Conservation (phyloP, 2,888 invertebrate genomes). For the Nudaria mundana region DNA sequence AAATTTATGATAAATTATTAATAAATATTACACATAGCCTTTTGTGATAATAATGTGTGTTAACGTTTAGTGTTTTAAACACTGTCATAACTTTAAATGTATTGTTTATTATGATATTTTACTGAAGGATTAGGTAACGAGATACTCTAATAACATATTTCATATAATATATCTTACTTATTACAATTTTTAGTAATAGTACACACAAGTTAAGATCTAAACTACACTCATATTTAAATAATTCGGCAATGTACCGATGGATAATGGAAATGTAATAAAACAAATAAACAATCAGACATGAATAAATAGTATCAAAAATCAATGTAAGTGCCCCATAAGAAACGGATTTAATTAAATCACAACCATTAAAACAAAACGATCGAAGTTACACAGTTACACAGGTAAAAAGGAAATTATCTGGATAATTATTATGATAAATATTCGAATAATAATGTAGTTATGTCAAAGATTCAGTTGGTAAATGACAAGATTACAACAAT, state of each 20-base stretch:
- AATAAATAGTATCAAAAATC: slow-evolving; percentile 23
- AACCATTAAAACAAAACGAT: slow-evolving; percentile 15
- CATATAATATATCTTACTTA: slow-evolving; percentile 17
- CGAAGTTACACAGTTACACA: slow-evolving; percentile 5
- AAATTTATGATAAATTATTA: too few relatives aligned
- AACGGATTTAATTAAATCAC: slow-evolving; percentile 8
- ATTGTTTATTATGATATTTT: slow-evolving; percentile 4
- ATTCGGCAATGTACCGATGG: too few relatives aligned
- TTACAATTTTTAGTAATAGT: slow-evolving; percentile 14
- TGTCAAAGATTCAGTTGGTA: too few relatives aligned
- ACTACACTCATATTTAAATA: slow-evolving; percentile 16
- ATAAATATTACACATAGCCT: too few relatives aligned
- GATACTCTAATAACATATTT: slow-evolving; percentile 9
- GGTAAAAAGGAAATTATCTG: too few relatives aligned
- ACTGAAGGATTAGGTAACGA: slow-evolving; percentile 17
- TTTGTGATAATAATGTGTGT: too few relatives aligned
- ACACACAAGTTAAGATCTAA: slow-evolving; percentile 4
- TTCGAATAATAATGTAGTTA: too few relatives aligned
- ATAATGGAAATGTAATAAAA: too few relatives aligned
- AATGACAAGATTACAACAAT: too few relatives aligned
- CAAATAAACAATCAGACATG: slow-evolving; percentile 25
- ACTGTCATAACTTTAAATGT: slow-evolving; percentile 8
- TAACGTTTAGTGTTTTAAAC: too few relatives aligned
- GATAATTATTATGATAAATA: too few relatives aligned
- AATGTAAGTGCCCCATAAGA: slow-evolving; percentile 7